Percentiles rank a stretch among this genome's conserved stretches.
Conservation (phyloP, 2,797 vertebrate species). For the Gila robusta region DNA sequence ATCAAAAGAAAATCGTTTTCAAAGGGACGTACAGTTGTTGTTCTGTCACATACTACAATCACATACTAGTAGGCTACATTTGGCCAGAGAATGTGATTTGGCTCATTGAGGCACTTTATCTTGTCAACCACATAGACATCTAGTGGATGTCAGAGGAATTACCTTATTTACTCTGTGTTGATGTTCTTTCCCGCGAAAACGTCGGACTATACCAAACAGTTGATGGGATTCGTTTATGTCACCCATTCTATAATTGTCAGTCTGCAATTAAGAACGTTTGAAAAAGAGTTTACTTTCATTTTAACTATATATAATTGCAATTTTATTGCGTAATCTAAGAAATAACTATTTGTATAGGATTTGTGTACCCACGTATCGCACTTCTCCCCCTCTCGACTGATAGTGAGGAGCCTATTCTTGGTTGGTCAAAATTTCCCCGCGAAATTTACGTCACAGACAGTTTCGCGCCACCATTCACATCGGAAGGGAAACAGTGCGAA, state of each 20-base stretch:
- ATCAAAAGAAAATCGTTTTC: background rate
- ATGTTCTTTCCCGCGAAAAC: slow-evolving; percentile 49
- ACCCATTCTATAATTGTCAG: background rate
- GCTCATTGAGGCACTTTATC: background rate
- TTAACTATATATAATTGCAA: rapidly evolving
- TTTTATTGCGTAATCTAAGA: background rate
- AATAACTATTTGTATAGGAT: background rate
- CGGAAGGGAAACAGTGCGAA: slow-evolving; percentile 14
- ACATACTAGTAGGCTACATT: too few species aligned
- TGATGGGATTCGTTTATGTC: background rate
- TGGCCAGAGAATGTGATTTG: too few species aligned
- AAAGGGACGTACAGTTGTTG: background rate
- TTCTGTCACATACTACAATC: background rate
- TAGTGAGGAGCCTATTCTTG: background rate
- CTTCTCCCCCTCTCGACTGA: background rate
- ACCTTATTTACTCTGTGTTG: background rate
- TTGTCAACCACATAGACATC: slow-evolving; percentile 17
- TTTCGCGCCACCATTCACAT: slow-evolving; percentile 78
- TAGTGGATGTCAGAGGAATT: background rate
- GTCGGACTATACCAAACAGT: slow-evolving; percentile 29
- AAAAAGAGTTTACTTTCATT: background rate
- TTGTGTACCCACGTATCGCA: too few species aligned
- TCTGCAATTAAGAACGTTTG: background rate
- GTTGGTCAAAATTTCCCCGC: slow-evolving; percentile 85
- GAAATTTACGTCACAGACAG: slow-evolving; percentile 73